A percentile compares a stretch with the other conserved stretches of the same genome.
Conservation (phyloP, 92 coral and sea anemone species). For the Micromussa lordhowensis region DNA sequence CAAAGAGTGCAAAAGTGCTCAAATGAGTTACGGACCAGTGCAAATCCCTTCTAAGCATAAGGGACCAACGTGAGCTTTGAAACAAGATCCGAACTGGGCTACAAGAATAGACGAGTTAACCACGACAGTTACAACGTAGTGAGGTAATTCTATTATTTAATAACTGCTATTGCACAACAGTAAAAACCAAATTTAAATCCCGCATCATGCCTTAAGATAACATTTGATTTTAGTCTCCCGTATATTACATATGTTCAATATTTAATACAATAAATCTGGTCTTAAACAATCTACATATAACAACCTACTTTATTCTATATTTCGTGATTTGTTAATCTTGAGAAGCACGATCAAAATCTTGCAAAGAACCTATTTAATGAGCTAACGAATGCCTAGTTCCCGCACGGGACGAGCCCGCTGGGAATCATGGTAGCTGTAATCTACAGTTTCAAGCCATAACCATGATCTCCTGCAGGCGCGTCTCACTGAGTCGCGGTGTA, state of each 20-base stretch:
- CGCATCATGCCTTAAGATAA: not conserved
- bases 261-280: not conserved
- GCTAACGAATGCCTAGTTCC: too few relatives aligned
- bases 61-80: not conserved
- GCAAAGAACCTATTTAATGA: too few relatives aligned
- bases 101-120: not conserved
- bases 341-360: too few relatives aligned
- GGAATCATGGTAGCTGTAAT: too few relatives aligned
- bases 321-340: too few relatives aligned
- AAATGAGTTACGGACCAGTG: too few relatives aligned
- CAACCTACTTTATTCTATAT: not conserved
- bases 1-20: too few relatives aligned
- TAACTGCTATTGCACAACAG: not conserved
- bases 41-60: too few relatives aligned
- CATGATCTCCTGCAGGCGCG: too few relatives aligned
- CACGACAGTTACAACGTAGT: not conserved
- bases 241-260: conserved; percentile 10
- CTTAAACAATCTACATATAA: not conserved
- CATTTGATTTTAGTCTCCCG: not conserved
- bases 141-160: not conserved
- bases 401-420: too few relatives aligned
- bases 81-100: not conserved
- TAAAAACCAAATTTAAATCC: not conserved
- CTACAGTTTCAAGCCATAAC: too few relatives aligned
- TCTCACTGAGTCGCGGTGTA: too few relatives aligned